Base-by-base conservation (phyloP, 2,888 invertebrate genomes). In the Bellardia pandia region DNA sequence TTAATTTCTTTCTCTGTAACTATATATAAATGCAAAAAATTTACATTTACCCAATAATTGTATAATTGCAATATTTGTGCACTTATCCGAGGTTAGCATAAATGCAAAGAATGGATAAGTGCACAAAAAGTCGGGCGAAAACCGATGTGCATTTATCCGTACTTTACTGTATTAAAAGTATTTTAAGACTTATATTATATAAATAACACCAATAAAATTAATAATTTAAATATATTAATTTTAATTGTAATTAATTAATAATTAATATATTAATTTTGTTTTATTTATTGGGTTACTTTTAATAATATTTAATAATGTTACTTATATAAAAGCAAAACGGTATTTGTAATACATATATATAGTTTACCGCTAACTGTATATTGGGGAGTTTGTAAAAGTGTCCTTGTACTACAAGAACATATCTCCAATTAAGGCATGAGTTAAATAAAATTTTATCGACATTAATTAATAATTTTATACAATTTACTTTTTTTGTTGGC, bases 401-500 rank as follows among this genome's bases (percentile, higher is more conserved):
- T 51, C 51, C 51, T 51, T 51, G 6, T 51, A n/a, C n/a, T 37
- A 37, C 37, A 4, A 5, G n/a, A 14, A n/a, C 13, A 51, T 51
- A 14, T 4, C n/a, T 5, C 7, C 6, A 51, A 13, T 51, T 5
- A 51, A 7, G 4, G 6, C n/a, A 51, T 51, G n/a, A 51, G 6
- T 6, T 51, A 14, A 23, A 51, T n/a, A 51, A n/a, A 51, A 51
- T n/a, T 51, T n/a, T n/a, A 51, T 51, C 7, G 51, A 51, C 13
- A 51, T 14, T 4, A n/a, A 51, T 51, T 51, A 51, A 51, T n/a
- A n/a, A 51, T 51, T 51, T 51, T 51, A 51, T 13, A 51, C n/a
- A 51, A 51, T n/a, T 51, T 51, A n/a, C n/a, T n/a, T n/a, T 51
- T n/a, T 51, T n/a, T 51, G n/a, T n/a, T 51, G 51, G 51, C 51